Conservation (phyloP, 1,140 invertebrate species). For the Polypedilum vanderplanki region DNA sequence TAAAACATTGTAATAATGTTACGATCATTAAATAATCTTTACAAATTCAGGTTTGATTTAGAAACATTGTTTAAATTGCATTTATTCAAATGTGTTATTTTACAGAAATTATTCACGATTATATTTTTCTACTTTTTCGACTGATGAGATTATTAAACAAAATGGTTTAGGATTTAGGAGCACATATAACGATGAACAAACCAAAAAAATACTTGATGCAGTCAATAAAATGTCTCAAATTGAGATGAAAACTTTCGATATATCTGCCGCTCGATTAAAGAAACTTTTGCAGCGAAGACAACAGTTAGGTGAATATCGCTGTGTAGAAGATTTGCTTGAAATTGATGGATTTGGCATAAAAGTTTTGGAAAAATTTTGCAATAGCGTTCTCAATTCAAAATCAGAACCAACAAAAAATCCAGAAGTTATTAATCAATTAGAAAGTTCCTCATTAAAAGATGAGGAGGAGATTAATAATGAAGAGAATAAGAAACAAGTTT, state of each 20-base stretch:
- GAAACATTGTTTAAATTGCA: not conserved
- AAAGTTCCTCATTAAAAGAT: too few relatives aligned
- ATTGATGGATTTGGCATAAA: slow-evolving; percentile 41
- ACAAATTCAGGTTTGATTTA: not conserved
- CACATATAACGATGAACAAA: not conserved
- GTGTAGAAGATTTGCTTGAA: slow-evolving; percentile 36
- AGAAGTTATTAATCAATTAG: slow-evolving; percentile 30
- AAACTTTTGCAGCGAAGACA: slow-evolving; percentile 37
- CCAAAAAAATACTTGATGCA: not conserved
- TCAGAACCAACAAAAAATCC: slow-evolving; percentile 34
- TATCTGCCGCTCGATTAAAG: slow-evolving; percentile 36
- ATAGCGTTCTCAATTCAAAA: slow-evolving; percentile 33
- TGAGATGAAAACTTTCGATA: slow-evolving; percentile 36
- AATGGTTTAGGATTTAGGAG: not conserved
- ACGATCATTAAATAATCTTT: not conserved
- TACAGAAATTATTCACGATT: too few relatives aligned
- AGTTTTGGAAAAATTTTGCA: slow-evolving; percentile 37
- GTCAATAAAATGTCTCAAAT: not conserved
- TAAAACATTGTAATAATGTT: not conserved
- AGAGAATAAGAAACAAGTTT: not conserved
- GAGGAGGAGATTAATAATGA: too few relatives aligned
- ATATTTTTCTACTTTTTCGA: too few relatives aligned
- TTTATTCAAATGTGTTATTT: too few relatives aligned
- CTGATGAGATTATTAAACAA: not conserved
- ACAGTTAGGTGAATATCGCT: slow-evolving; percentile 35